Base-by-base conservation (phyloP, 92 coral and sea anemone species). In the Parazoanthus atlanticus region DNA sequence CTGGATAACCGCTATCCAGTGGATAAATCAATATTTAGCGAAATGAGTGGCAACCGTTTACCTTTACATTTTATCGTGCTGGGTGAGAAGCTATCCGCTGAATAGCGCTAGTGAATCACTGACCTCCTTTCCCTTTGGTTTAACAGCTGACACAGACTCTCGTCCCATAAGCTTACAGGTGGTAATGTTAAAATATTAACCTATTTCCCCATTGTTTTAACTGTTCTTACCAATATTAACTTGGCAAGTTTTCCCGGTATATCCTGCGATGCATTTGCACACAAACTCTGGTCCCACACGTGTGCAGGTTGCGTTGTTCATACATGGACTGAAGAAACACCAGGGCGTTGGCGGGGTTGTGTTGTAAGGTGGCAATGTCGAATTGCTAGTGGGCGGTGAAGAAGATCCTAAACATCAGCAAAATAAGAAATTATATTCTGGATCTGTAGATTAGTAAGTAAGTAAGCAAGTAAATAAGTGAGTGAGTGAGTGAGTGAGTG, bases 291-390 rank as follows among this genome's bases (percentile, higher is more conserved):
- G 5, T 9, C 81, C 81, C 29, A 77, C 31, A 40, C 56, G 81
- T 15, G 30, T 9, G 33, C 81, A 77, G 31, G 81, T 38, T 12
- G 81, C 81, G 5, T 77, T 77, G 81, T 77, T 77, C 30, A 29
- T 77, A 28, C 81, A 77, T 13, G 17, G 54, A 6, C 10, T 77
- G 32, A 77, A 77, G 56, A 77, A 77, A 12, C 81, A 77, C 81
- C 81, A 77, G 5, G 81, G 61, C 6, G 31, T 6, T 8, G 81
- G 61, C 23, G 58, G 81, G 19, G 0, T 26, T 61, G 81, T 40
- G 30, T 4, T 17, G 52, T 76, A 7, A 25, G 56, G 81, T 11
- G 81, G 61, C 33, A 77, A 13, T 1, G 31, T 77, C 19, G 56
- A 17, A 11, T 77, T 12, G 21, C 8, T 8, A 19, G 58, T 36